Evolutionary conservation across 2,888 invertebrate species (phyloP).

Genomic region (Carcina quercana): DNA sequence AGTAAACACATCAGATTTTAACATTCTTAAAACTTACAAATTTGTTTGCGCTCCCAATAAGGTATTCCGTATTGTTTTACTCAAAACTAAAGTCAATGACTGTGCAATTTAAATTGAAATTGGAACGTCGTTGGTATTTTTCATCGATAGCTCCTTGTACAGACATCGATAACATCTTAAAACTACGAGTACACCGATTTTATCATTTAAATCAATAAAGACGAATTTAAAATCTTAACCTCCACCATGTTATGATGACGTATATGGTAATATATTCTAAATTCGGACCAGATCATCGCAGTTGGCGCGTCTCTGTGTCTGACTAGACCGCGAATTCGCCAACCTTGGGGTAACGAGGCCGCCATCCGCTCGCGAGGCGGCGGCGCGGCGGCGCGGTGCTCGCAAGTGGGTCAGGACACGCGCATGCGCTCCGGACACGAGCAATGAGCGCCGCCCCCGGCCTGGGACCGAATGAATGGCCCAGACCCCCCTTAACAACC

Average conservation of each 20-base stretch:
- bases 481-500: slow-evolving; percentile 37
- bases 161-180: too few species aligned
- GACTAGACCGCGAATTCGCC: slow-evolving; percentile 49
- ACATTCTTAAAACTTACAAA: too few species aligned
- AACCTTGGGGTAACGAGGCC: slow-evolving; percentile 63
- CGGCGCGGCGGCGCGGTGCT: slow-evolving; percentile 30
- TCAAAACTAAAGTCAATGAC: too few species aligned
- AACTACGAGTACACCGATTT: too few species aligned
- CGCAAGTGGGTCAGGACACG: slow-evolving; percentile 66
- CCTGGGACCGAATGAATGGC: slow-evolving; percentile 57
- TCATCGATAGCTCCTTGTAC: too few species aligned
- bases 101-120: too few species aligned
- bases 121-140: too few species aligned
- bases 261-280: slow-evolving; percentile 4
- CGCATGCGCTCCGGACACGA: slow-evolving; percentile 66
- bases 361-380: slow-evolving; percentile 34
- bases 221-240: slow-evolving; percentile 2
- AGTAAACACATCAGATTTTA: slow-evolving; percentile 8
- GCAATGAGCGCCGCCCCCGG: slow-evolving; percentile 69
- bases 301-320: slow-evolving; percentile 59
- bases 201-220: too few species aligned
- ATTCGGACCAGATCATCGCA: slow-evolving; percentile 20
- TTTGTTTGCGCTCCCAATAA: too few species aligned
- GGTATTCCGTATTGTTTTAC: too few species aligned
- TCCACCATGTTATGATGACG: slow-evolving; percentile 5